Percentiles rank a stretch among this genome's conserved stretches.
These are phyloP conservation scores for Philonicus albiceps DNA, from an alignment of 2,888 invertebrate species.

Conservation along the genomic window DNA sequence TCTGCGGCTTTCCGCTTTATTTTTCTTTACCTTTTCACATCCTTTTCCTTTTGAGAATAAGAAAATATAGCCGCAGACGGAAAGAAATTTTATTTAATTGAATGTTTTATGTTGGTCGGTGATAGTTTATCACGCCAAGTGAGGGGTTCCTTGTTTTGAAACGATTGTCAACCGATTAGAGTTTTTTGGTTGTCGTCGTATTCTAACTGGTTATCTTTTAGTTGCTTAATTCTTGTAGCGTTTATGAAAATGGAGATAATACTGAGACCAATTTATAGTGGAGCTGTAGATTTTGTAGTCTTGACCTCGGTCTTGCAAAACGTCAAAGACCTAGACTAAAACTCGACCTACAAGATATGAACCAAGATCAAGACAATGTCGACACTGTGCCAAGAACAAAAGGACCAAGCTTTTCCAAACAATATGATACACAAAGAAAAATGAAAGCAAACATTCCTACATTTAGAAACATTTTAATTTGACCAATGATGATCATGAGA, in stretches of 20 bases:
- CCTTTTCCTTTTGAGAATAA: neutral
- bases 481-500: too few relatives aligned
- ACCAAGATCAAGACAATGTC: too few relatives aligned
- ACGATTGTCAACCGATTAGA: constrained; percentile 53
- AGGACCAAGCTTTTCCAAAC: too few relatives aligned
- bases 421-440: too few relatives aligned
- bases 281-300: too few relatives aligned
- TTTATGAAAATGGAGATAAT: neutral
- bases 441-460: too few relatives aligned
- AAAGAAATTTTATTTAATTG: constrained; percentile 45
- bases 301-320: too few relatives aligned
- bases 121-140: constrained; percentile 55
- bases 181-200: constrained; percentile 50
- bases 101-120: constrained; percentile 50
- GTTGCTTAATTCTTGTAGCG: neutral
- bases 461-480: too few relatives aligned
- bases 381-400: too few relatives aligned
- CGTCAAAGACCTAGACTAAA: too few relatives aligned
- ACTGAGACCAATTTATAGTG: neutral
- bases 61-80: neutral
- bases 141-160: constrained; percentile 56
- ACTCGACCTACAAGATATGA: too few relatives aligned
- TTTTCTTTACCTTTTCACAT: neutral
- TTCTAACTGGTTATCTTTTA: neutral
- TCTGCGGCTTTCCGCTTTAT: neutral